These are phyloP conservation scores for Tipula unca DNA, from an alignment of 2,888 invertebrate genomes.

Conservation along the genomic window DNA sequence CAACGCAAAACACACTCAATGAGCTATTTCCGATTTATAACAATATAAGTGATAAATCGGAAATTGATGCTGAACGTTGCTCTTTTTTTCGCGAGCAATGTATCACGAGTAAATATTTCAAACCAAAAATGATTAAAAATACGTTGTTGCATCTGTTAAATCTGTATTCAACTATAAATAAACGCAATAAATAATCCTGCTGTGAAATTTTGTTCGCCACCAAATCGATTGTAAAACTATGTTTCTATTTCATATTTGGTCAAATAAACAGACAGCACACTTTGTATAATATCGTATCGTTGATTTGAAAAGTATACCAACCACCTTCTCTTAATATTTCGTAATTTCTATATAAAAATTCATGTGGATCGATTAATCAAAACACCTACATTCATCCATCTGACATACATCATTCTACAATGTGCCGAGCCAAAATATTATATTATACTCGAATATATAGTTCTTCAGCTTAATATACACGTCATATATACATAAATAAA, in stretches of 20 bases:
- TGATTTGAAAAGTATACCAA: not conserved
- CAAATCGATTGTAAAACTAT: not conserved
- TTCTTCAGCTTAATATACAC: too few relatives aligned
- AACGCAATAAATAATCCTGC: not conserved
- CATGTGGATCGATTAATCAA: not conserved
- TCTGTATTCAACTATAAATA: too few relatives aligned
- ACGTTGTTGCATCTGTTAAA: too few relatives aligned
- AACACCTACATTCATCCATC: not conserved
- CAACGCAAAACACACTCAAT: too few relatives aligned
- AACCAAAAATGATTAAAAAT: too few relatives aligned
- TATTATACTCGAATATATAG: not conserved
- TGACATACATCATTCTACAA: not conserved
- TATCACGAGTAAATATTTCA: too few relatives aligned
- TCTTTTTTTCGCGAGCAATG: too few relatives aligned
- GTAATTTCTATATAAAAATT: not conserved
- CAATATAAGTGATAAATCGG: too few relatives aligned
- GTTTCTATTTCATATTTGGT: not conserved
- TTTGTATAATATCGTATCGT: not conserved
- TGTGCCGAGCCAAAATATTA: not conserved
- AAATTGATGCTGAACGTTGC: too few relatives aligned
- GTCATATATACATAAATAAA: too few relatives aligned
- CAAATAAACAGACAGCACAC: not conserved
- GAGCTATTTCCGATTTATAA: too few relatives aligned
- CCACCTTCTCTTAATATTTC: not conserved
- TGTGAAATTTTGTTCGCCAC: not conserved